These are phyloP conservation scores for Echinarachnius parma DNA, from an alignment of 53 echinoderm and acorn worm genomes.

Conservation along the genomic window DNA sequence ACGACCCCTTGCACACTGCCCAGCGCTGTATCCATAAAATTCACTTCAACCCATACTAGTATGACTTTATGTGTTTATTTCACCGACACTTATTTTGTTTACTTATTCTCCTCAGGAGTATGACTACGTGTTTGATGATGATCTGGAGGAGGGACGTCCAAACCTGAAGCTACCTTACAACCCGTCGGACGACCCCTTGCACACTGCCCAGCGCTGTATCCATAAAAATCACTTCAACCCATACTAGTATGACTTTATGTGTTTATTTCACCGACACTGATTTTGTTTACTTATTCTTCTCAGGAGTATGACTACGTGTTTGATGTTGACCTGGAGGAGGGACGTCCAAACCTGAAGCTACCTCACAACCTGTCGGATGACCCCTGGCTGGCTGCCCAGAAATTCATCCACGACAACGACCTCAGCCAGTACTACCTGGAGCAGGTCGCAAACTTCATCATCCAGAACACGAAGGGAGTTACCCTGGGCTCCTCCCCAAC, in stretches of 20 bases:
- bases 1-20: conserved; percentile 91
- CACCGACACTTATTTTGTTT: too few relatives aligned
- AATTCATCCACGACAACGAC: conserved; percentile 78
- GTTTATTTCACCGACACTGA: not conserved
- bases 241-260: conserved; percentile 47
- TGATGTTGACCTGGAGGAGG: conserved; percentile 92
- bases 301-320: conserved; percentile 99
- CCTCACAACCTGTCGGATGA: conserved; percentile 85
- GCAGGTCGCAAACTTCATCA: conserved; percentile 87
- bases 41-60: conserved; percentile 79
- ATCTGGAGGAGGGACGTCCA: conserved; percentile 83
- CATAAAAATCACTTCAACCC: conserved; percentile 79
- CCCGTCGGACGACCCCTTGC: conserved; percentile 83
- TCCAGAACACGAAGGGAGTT: conserved; percentile 80
- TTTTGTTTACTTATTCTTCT: too few relatives aligned
- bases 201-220: conserved; percentile 82
- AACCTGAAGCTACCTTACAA: conserved; percentile 92
- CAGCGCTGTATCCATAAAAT: conserved; percentile 81
- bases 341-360: conserved; percentile 76
- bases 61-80: too few relatives aligned
- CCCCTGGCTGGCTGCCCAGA: conserved; percentile 89
- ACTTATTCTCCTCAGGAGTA: conserved; percentile 91
- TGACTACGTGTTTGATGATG: conserved; percentile 92
- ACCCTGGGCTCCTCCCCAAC: conserved; percentile 54
- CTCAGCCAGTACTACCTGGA: conserved; percentile 87